A percentile compares a stretch with the other conserved stretches of the same genome.
phyloP scores from a whole-genome alignment of 2,888 invertebrate genomes.

The Macaria notata region DNA sequence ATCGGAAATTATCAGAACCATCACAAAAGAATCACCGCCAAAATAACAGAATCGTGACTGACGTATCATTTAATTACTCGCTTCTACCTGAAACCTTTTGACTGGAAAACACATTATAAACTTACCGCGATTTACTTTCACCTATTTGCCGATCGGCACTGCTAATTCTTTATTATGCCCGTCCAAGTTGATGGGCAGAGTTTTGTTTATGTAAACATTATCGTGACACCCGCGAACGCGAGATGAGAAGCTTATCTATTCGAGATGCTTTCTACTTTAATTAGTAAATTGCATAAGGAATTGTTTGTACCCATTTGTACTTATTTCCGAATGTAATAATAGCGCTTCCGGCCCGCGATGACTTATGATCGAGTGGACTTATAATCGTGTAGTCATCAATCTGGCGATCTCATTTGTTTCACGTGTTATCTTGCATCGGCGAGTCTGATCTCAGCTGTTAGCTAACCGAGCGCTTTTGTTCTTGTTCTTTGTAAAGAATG shows the following conservation, averaged over 20 bases:
- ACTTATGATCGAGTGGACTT: conserved; percentile 22
- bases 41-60: conserved; percentile 55
- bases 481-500: conserved; percentile 2
- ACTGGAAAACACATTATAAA: conserved; percentile 53
- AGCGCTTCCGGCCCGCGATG: conserved; percentile 21
- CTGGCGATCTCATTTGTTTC: conserved; percentile 25
- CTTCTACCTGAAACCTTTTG: conserved; percentile 54
- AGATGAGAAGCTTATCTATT: conserved; percentile 27
- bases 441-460: conserved; percentile 18
- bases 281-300: conserved; percentile 49
- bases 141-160: conserved; percentile 57
- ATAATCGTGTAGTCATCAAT: conserved; percentile 27
- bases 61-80: conserved; percentile 67
- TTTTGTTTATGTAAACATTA: conserved; percentile 64
- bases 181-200: conserved; percentile 60
- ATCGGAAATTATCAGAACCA: conserved; percentile 28
- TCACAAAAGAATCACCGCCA: conserved; percentile 43
- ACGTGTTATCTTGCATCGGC: conserved; percentile 24
- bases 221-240: conserved; percentile 43
- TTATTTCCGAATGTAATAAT: conserved; percentile 8
- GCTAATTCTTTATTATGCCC: conserved; percentile 51
- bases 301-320: conserved; percentile 27
- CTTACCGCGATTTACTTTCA: conserved; percentile 72
- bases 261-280: conserved; percentile 62
- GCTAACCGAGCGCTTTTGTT: conserved; percentile 24